phyloP scores from a whole-genome alignment of 2,888 invertebrate genomes.

The Ditula angustiorana region DNA sequence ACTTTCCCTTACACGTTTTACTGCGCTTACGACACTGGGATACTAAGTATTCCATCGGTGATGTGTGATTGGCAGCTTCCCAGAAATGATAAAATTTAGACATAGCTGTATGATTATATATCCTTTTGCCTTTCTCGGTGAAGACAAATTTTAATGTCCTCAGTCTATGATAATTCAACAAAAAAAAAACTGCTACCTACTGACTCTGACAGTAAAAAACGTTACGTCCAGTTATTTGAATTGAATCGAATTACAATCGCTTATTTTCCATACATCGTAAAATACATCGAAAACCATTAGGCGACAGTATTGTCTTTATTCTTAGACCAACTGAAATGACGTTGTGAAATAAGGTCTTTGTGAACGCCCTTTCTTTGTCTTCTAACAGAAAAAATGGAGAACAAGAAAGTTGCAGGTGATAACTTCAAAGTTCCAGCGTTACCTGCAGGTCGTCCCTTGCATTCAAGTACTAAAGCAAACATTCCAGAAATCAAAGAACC shows the following conservation, averaged over 20 bases:
- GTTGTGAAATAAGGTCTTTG: conserved; percentile 4
- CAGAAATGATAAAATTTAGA: too few relatives aligned
- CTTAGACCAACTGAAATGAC: conserved; percentile 4
- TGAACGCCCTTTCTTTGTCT: not conserved
- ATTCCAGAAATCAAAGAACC: conserved; percentile 57
- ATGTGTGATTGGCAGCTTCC: too few relatives aligned
- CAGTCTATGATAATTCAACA: too few relatives aligned
- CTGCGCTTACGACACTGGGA: too few relatives aligned
- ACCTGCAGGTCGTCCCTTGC: conserved; percentile 62
- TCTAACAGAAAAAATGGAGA: conserved; percentile 48
- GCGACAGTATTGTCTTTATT: not conserved
- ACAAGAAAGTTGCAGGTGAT: conserved; percentile 55
- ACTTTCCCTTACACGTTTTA: too few relatives aligned
- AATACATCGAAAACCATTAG: not conserved
- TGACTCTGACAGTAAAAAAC: conserved; percentile 30
- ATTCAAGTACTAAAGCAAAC: conserved; percentile 56
- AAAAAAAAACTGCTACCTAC: too few relatives aligned
- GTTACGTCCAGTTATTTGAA: too few relatives aligned
- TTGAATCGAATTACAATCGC: conserved; percentile 13
- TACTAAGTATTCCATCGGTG: too few relatives aligned
- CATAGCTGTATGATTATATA: too few relatives aligned
- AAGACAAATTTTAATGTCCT: too few relatives aligned
- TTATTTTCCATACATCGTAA: not conserved
- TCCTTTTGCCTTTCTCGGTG: too few relatives aligned
- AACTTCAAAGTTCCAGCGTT: conserved; percentile 76